Evolutionary conservation across 2,797 vertebrate species (phyloP), one percentile per base, ranked within the genome.

Genomic region (Urosaurus nigricauda): DNA sequence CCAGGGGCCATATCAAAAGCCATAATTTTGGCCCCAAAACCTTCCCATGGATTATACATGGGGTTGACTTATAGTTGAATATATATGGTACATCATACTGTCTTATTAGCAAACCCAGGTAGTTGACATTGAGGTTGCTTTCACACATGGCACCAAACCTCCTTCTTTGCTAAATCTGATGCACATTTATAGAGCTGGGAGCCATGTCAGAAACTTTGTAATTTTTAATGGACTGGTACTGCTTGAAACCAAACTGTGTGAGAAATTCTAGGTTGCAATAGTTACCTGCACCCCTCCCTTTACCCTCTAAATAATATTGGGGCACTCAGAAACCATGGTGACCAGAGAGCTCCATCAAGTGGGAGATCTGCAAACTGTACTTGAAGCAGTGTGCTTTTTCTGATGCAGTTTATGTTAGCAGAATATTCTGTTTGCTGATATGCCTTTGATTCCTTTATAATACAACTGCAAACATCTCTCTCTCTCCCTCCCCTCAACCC

Each of bases 331-430:
- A 37, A n/a, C 19, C 85, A 71, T 0, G 0, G 40, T 89, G 89
- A 86, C 73, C 79, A 90, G 78, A 94, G 74, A 90, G 88, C 95
- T 92, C 95, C 93, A 95, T 94, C 92, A 90, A 95, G 94, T 91
- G 94, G 94, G 71, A 95, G 88, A 88, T 92, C 87, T 93, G 88
- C 70, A 89, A 87, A 92, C 87, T 88, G 65, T 89, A 0, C 71
- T 91, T 83, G 87, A 90, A 95, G 87, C 40, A 43, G n/a, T 79
- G 7, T 82, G 37, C 60, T 58, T 29, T 58, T 70, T 83, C 84
- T 92, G 84, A 94, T 74, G 24, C 35, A 83, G 3, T 83, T 24
- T n/a, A 80, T 79, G 2, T 84, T 88, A 77, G 80, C 87, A 51
- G 51, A 68, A 16, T 29, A 83, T 70, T 83, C 89, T 43, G 0